These are phyloP conservation scores for Neoascia interrupta DNA, from an alignment of 2,888 invertebrate species.

Conservation along the genomic window DNA sequence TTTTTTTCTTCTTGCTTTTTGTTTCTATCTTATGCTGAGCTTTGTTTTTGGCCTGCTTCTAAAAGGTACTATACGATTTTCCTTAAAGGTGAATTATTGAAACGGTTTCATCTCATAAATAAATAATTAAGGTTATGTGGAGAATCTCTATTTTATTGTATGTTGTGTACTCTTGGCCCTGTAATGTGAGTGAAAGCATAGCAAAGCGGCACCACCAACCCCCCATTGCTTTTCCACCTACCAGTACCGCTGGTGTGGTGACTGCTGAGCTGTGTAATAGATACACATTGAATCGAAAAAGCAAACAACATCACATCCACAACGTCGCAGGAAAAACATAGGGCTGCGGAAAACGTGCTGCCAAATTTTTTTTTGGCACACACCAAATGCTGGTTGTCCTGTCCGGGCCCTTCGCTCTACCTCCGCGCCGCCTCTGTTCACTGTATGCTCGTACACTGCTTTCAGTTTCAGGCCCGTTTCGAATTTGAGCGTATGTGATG, in stretches of 20 bases:
- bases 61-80: constrained; percentile 23
- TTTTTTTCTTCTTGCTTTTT: constrained; percentile 27
- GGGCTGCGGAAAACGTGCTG: constrained; percentile 44
- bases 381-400: not conserved
- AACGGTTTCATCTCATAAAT: constrained; percentile 79
- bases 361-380: no score
- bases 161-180: constrained; percentile 22
- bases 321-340: constrained; percentile 23
- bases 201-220: no score
- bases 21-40: no score
- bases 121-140: constrained; percentile 76
- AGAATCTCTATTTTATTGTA: constrained; percentile 66
- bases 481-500: constrained; percentile 44
- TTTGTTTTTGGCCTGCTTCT: not conserved
- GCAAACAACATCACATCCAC: constrained; percentile 42
- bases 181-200: not conserved
- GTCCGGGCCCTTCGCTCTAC: not conserved
- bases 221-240: no score
- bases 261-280: constrained; percentile 55
- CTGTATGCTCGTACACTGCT: not conserved
- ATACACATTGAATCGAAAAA: constrained; percentile 58
- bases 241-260: no score
- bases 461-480: not conserved
- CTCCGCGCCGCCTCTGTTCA: not conserved
- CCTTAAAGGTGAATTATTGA: constrained; percentile 76